phyloP scores from a whole-genome alignment of 2,113 vertebrate species.

The Suncus etruscus region DNA sequence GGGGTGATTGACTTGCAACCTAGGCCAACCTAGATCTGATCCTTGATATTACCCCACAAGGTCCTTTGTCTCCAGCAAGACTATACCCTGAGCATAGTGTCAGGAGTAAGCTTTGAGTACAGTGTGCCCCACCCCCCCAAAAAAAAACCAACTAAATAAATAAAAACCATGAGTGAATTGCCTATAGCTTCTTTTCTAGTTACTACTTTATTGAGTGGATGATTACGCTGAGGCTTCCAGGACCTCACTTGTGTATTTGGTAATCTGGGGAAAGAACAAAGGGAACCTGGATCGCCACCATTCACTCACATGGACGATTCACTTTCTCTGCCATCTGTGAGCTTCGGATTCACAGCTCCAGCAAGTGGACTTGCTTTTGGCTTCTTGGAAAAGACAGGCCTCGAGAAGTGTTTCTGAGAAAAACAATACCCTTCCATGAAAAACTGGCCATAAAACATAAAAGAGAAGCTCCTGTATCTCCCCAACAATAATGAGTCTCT shows the following conservation, averaged over 20 bases:
- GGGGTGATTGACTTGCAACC: too few relatives aligned
- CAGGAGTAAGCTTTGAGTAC: too few relatives aligned
- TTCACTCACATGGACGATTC: not conserved
- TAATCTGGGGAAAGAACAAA: not conserved
- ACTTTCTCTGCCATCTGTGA: not conserved
- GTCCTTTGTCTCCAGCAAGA: too few relatives aligned
- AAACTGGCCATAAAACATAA: slow-evolving; percentile 78
- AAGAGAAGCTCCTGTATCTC: slow-evolving; percentile 54
- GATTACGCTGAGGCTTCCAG: not conserved
- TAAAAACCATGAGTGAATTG: not conserved
- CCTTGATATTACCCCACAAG: too few relatives aligned
- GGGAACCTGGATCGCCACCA: not conserved
- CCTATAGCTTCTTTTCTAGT: not conserved
- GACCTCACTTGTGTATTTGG: not conserved
- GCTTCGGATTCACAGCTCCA: not conserved
- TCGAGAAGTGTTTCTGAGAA: slow-evolving; percentile 73
- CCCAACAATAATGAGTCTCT: slow-evolving; percentile 47
- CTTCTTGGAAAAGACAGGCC: slow-evolving; percentile 64
- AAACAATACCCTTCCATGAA: slow-evolving; percentile 73
- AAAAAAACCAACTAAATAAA: too few relatives aligned
- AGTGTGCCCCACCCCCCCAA: too few relatives aligned
- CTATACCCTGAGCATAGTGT: too few relatives aligned
- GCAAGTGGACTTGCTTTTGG: slow-evolving; percentile 13
- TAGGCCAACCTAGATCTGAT: too few relatives aligned
- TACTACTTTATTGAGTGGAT: not conserved